A percentile compares a stretch with the other conserved stretches of the same genome.
These are phyloP conservation scores for Embiotoca jacksoni DNA, from an alignment of 2,113 vertebrate genomes.

Conservation along the genomic window DNA sequence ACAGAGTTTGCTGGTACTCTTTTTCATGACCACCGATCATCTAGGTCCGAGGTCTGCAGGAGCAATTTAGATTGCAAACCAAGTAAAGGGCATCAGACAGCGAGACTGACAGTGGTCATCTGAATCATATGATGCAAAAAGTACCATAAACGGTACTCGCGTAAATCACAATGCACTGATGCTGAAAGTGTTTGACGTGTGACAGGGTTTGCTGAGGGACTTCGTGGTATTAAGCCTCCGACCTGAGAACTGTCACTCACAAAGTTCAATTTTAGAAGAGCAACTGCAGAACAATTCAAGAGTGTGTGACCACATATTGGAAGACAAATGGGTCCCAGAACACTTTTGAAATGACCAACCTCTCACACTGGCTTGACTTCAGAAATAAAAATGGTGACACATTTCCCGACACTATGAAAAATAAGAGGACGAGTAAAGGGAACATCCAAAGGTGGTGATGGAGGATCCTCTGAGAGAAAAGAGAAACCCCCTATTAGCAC, in stretches of 20 bases:
- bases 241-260: no score
- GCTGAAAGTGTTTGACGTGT: background rate
- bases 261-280: background rate
- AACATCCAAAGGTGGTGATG: background rate
- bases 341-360: constrained; percentile 20
- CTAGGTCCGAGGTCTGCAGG: background rate
- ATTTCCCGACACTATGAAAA: constrained; percentile 19
- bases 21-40: constrained; percentile 12
- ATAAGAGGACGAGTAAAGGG: constrained; percentile 25
- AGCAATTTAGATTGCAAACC: background rate
- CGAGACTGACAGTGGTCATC: background rate
- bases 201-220: background rate
- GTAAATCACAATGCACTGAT: background rate
- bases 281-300: background rate
- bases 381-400: constrained; percentile 29
- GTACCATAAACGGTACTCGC: background rate
- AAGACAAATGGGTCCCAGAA: constrained; percentile 28
- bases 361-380: constrained; percentile 30
- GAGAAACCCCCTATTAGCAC: no score
- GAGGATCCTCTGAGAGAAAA: background rate
- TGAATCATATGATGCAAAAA: background rate
- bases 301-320: constrained; percentile 18
- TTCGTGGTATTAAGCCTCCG: background rate
- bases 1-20: constrained; percentile 30
- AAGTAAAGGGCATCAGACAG: background rate